Evolutionary conservation across 2,113 vertebrate genomes (phyloP), one percentile per base, ranked within the genome.

Genomic region (Verasper variegatus): DNA sequence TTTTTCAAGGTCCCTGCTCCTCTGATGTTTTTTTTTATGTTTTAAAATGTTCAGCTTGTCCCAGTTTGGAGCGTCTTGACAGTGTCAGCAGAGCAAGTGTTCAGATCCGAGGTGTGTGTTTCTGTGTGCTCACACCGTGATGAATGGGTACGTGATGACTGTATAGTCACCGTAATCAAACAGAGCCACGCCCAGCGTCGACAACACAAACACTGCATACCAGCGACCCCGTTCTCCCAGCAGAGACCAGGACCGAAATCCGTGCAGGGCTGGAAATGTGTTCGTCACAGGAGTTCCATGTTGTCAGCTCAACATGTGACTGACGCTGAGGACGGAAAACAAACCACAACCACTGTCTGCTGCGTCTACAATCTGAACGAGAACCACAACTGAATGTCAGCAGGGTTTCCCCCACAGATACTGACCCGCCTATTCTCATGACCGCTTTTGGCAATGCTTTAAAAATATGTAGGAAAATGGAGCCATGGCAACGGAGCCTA

Each of bases 191-290:
- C 86, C 90, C 83, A 72, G 66, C 5, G 8, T 58, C 68, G 71
- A 23, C 65, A 76, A 85, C 67, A 77, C 60, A 88, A 89, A 86
- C 80, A 80, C 24, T 10, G 59, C 85, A 89, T 90, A 88, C 88
- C 88, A 72, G 5, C 0, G 1, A 65, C 26, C 45, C 65, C 20
- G 21, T 49, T 51, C 51, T 45, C 60, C 27, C 31, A 2, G 18
- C 61, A 68, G 21, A 24, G 14, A 60, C 21, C 40, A 65, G 23
- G 40, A 17, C 21, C 37, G 67, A 24, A 31, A 62, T 37, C 63
- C 23, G 52, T 8, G 63, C 45, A 23, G 51, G 45, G 35, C 27
- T 71, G 40, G 40, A 42, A 14, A 55, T 12, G 74, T 27, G 65
- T 24, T 18, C 12, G 81, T 49, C 42, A 24, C 47, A 63, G 67